These are phyloP conservation scores for Habrosyne pyritoides DNA, from an alignment of 2,888 invertebrate species.

Conservation along the genomic window DNA sequence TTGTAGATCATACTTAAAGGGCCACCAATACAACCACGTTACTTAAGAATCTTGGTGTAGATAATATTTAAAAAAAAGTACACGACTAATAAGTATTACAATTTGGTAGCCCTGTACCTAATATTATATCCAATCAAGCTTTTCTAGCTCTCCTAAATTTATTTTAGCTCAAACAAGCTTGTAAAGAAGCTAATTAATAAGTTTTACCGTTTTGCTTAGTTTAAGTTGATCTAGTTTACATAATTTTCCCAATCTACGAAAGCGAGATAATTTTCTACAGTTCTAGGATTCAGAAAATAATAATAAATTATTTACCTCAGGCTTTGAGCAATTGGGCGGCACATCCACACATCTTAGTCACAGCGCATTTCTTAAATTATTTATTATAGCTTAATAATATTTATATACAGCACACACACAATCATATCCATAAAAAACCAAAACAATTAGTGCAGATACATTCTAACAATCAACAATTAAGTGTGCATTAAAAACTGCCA, in stretches of 20 bases:
- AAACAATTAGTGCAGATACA: slow-evolving; percentile 63
- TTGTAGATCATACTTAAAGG: not conserved
- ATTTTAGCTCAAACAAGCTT: slow-evolving; percentile 32
- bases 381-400: slow-evolving; percentile 51
- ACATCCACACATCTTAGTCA: slow-evolving; percentile 64
- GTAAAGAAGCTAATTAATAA: slow-evolving; percentile 7
- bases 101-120: slow-evolving; percentile 13
- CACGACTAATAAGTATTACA: too few relatives aligned
- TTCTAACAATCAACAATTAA: slow-evolving; percentile 69
- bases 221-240: not conserved
- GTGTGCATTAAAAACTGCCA: slow-evolving; percentile 59
- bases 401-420: slow-evolving; percentile 68
- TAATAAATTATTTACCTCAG: slow-evolving; percentile 23
- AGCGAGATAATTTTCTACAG: not conserved
- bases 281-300: not conserved
- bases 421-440: slow-evolving; percentile 46
- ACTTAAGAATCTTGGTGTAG: not conserved
- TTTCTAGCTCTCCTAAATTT: slow-evolving; percentile 55
- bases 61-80: not conserved
- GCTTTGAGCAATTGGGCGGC: slow-evolving; percentile 67
- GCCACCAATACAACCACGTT: not conserved
- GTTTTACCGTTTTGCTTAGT: slow-evolving; percentile 8
- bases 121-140: slow-evolving; percentile 27
- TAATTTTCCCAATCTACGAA: slow-evolving; percentile 1
- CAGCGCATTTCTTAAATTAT: slow-evolving; percentile 67